phyloP scores from a whole-genome alignment of 2,797 vertebrate species.

The Arrhamphus sclerolepis region DNA sequence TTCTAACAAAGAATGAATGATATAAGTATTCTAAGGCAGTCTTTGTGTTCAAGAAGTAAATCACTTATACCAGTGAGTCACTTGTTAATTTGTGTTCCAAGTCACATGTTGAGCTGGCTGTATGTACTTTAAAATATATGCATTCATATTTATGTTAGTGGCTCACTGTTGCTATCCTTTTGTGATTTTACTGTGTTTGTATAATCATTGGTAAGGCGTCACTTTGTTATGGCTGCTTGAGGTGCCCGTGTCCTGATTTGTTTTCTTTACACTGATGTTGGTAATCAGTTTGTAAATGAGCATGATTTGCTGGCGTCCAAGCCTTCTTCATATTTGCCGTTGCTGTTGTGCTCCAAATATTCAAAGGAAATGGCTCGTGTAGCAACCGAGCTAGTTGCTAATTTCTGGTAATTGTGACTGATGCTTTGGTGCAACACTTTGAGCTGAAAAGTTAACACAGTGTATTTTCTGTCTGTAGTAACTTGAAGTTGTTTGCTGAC shows the following conservation, averaged over 20 bases:
- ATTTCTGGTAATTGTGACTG: not conserved
- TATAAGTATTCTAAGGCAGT: not conserved
- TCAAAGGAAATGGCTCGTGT: not conserved
- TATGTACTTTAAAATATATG: not conserved
- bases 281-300: constrained; percentile 1
- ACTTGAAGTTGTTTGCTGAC: not conserved
- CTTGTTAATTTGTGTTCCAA: not conserved
- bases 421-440: not conserved
- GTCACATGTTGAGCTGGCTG: not conserved
- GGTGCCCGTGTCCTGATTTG: not conserved
- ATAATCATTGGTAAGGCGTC: not conserved
- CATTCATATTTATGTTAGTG: not conserved
- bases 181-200: not conserved
- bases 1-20: too few species aligned
- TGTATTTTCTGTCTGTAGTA: not conserved
- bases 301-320: constrained; percentile 7
- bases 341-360: constrained; percentile 1
- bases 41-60: constrained; percentile 8
- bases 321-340: not conserved
- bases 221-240: not conserved
- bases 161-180: not conserved
- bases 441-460: too few species aligned
- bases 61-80: not conserved
- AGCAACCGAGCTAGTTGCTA: not conserved
- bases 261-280: not conserved